A percentile compares a stretch with the other conserved stretches of the same genome.
Conservation (phyloP, 2,888 invertebrate genomes). For the Tachina grossa region DNA sequence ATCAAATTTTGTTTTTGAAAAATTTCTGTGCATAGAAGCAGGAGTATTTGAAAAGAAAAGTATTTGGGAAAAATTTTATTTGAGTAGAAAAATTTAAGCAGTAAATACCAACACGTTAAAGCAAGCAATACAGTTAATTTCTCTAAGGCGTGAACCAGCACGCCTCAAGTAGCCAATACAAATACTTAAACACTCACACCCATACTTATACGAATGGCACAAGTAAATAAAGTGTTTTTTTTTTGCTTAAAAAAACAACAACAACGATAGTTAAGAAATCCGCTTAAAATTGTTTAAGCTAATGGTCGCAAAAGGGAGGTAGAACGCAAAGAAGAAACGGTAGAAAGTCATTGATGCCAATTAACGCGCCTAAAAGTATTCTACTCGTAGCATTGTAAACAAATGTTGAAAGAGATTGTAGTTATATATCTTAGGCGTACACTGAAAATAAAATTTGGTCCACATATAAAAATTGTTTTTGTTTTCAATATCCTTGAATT, state of each 20-base stretch:
- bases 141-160: conserved; percentile 69
- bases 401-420: conserved; percentile 1
- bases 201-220: background rate
- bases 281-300: conserved; percentile 68
- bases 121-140: conserved; percentile 71
- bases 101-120: conserved; percentile 69
- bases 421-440: conserved; percentile 12
- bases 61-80: conserved; percentile 19
- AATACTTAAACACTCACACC: conserved; percentile 51
- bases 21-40: conserved; percentile 5
- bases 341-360: conserved; percentile 76
- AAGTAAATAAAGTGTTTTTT: conserved; percentile 8
- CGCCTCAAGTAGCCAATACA: conserved; percentile 69
- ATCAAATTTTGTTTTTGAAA: conserved; percentile 53
- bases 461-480: too few relatives aligned
- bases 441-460: conserved; percentile 17
- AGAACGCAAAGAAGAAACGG: conserved; percentile 28
- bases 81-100: conserved; percentile 44
- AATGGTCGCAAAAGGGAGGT: conserved; percentile 49
- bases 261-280: conserved; percentile 66
- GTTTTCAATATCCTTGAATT: too few relatives aligned
- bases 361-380: conserved; percentile 75
- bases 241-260: conserved; percentile 19
- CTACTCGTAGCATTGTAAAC: conserved; percentile 19
- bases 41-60: background rate